Evolutionary conservation across 2,888 invertebrate genomes (phyloP).

Genomic region (Eristalinus aeneus): DNA sequence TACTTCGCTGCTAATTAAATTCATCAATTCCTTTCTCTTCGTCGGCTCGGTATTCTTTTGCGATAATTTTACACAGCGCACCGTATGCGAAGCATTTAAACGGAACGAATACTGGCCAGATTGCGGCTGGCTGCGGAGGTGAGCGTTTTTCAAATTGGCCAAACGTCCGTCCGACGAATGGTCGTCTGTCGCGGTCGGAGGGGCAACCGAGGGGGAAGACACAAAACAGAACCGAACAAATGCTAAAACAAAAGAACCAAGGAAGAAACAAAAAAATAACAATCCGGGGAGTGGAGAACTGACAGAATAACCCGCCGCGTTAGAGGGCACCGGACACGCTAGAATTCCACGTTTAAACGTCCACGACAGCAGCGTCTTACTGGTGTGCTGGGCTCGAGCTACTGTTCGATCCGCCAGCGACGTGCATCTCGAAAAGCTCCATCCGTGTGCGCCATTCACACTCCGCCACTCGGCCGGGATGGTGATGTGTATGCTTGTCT

Average conservation of each 20-base stretch:
- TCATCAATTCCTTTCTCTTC: conserved; percentile 30
- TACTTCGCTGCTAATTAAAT: conserved; percentile 54
- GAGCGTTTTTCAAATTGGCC: conserved; percentile 7
- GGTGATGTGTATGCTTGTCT: conserved; percentile 17
- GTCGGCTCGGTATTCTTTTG: not conserved
- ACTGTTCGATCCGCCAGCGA: conserved; percentile 55
- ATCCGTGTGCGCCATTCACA: conserved; percentile 32
- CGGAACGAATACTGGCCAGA: not conserved
- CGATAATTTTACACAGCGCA: not conserved
- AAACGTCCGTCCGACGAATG: not conserved
- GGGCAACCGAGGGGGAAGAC: not conserved
- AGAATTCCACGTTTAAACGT: conserved; percentile 49
- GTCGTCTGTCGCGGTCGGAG: not conserved
- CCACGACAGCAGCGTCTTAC: conserved; percentile 69
- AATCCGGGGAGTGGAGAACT: conserved; percentile 50
- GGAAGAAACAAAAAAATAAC: conserved; percentile 25
- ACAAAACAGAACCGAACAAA: conserved; percentile 11
- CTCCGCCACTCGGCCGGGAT: not conserved
- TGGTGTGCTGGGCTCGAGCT: conserved; percentile 56
- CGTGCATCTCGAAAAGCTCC: conserved; percentile 68
- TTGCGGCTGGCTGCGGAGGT: not conserved
- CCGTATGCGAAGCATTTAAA: conserved; percentile 8
- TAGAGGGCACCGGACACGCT: conserved; percentile 21
- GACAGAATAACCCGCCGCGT: conserved; percentile 49
- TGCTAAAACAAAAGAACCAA: conserved; percentile 17